Evolutionary conservation across 2,113 vertebrate genomes (phyloP).

Genomic region (Calidris pygmaea): DNA sequence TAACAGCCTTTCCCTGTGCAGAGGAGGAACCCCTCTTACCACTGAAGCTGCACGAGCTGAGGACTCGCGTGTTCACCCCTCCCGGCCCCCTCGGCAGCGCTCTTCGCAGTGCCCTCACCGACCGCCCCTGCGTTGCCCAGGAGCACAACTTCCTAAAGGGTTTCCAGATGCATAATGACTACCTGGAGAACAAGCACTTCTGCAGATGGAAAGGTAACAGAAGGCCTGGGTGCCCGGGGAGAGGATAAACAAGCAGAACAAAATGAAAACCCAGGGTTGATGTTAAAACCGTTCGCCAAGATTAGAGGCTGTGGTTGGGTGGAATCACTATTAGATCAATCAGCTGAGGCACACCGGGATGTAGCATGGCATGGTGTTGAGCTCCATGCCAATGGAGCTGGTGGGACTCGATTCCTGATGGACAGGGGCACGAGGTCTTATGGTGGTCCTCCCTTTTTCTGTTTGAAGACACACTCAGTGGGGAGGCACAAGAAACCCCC

Average conservation of each 20-base stretch:
- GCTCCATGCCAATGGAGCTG: not conserved
- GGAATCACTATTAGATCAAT: not conserved
- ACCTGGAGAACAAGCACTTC: slow-evolving; percentile 63
- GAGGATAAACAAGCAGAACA: not conserved
- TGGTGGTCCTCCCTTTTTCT: not conserved
- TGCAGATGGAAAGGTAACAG: slow-evolving; percentile 72
- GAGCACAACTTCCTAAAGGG: slow-evolving; percentile 72
- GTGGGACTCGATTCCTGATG: not conserved
- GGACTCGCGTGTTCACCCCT: slow-evolving; percentile 45
- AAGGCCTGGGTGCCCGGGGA: no score
- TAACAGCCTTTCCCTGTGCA: not conserved
- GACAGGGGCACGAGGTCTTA: not conserved
- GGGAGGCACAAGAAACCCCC: not conserved
- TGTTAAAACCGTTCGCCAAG: not conserved
- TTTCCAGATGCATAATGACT: slow-evolving; percentile 71
- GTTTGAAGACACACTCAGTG: accelerated
- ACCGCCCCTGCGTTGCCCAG: slow-evolving; percentile 56
- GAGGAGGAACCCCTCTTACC: slow-evolving; percentile 47
- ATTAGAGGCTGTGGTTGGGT: not conserved
- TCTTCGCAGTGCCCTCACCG: slow-evolving; percentile 47
- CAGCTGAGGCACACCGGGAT: not conserved
- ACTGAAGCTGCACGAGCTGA: not conserved
- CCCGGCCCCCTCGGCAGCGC: slow-evolving; percentile 20
- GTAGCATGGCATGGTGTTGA: accelerated
- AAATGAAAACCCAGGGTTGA: accelerated